A percentile compares a stretch with the other conserved stretches of the same genome.
Evolutionary conservation across 2,113 vertebrate genomes (phyloP).

Genomic region (Malurus elegans): DNA sequence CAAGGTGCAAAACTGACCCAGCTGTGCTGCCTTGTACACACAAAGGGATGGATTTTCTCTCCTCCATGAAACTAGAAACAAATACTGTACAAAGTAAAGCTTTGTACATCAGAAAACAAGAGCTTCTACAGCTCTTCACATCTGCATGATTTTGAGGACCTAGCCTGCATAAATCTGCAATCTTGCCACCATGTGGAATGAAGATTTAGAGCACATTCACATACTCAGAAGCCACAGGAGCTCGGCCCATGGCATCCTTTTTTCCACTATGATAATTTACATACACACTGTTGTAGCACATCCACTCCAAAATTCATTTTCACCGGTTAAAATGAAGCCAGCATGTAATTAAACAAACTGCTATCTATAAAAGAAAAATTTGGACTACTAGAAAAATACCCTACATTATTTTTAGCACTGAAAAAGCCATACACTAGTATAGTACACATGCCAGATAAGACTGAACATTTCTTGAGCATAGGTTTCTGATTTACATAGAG

Average conservation of each 20-base stretch:
- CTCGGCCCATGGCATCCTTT: background rate
- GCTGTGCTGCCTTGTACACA: background rate
- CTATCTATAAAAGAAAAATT: background rate
- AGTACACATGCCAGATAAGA: background rate
- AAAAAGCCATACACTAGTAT: background rate
- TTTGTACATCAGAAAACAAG: background rate
- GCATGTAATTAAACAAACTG: background rate
- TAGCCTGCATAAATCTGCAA: background rate
- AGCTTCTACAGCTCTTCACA: background rate
- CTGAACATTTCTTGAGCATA: background rate
- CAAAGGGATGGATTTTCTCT: background rate
- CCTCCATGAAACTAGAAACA: background rate
- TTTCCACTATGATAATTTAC: background rate
- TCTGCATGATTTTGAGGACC: background rate
- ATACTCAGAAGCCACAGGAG: background rate
- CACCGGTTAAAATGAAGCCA: background rate
- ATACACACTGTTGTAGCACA: background rate
- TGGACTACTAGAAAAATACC: background rate
- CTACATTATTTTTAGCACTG: background rate
- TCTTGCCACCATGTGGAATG: background rate
- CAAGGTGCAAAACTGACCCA: background rate
- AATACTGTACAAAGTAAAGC: background rate
- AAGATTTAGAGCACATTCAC: background rate
- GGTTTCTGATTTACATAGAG: background rate
- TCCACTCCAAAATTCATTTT: background rate